These are phyloP conservation scores for Drosophila niveifrons DNA, from an alignment of 2,888 invertebrate genomes.

Conservation along the genomic window DNA sequence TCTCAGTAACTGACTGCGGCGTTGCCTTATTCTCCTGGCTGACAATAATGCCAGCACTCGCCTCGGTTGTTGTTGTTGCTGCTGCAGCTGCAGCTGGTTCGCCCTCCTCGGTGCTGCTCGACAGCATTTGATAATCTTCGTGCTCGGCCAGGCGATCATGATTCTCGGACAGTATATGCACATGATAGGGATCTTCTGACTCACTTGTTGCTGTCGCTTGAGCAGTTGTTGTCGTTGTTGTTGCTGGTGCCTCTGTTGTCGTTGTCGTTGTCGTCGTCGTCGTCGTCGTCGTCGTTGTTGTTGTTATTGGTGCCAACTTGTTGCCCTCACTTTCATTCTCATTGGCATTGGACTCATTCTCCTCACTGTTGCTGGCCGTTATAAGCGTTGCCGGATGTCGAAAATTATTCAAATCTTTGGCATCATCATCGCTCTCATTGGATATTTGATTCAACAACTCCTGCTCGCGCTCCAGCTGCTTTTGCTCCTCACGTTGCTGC, in stretches of 20 bases:
- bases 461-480: conserved; percentile 52
- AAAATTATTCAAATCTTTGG: conserved; percentile 83
- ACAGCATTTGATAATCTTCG: conserved; percentile 83
- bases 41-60: conserved; percentile 63
- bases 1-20: conserved; percentile 63
- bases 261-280: conserved; percentile 39
- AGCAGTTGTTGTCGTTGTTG: conserved; percentile 38
- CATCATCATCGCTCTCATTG: conserved; percentile 79
- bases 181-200: conserved; percentile 83
- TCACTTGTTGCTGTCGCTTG: conserved; percentile 47
- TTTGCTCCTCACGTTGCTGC: conserved; percentile 55
- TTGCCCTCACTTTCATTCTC: conserved; percentile 73
- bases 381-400: conserved; percentile 83
- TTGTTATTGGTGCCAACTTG: conserved; percentile 31
- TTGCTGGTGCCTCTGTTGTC: conserved; percentile 20
- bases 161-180: conserved; percentile 83
- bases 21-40: conserved; percentile 77
- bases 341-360: conserved; percentile 47
- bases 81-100: conserved; percentile 44
- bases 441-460: conserved; percentile 80
- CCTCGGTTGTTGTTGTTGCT: conserved; percentile 42
- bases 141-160: conserved; percentile 83
- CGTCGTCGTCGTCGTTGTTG: conserved; percentile 31
- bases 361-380: conserved; percentile 82
- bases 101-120: conserved; percentile 77